phyloP scores from a whole-genome alignment of 2,888 invertebrate genomes.

The Entomobrya proxima region DNA sequence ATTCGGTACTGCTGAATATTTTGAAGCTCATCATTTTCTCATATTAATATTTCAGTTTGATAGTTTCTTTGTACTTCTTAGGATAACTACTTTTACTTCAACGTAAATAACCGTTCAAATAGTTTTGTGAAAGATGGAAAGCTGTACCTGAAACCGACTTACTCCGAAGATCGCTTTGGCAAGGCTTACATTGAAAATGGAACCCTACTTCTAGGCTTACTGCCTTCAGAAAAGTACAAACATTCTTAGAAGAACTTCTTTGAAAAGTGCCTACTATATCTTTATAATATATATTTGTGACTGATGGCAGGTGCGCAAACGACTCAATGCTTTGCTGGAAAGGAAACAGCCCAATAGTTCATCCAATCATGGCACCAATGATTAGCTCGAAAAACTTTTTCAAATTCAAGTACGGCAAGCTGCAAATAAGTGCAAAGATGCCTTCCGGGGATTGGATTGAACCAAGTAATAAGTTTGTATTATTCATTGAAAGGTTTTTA shows the following conservation, averaged over 20 bases:
- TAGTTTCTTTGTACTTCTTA: not conserved
- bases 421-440: slow-evolving; percentile 67
- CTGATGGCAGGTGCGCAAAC: slow-evolving; percentile 55
- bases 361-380: slow-evolving; percentile 65
- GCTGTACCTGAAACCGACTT: slow-evolving; percentile 60
- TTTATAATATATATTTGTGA: not conserved
- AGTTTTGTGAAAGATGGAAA: slow-evolving; percentile 57
- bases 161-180: slow-evolving; percentile 61
- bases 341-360: slow-evolving; percentile 30
- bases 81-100: slow-evolving; percentile 55
- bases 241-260: not conserved
- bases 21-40: not conserved
- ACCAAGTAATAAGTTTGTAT: slow-evolving; percentile 48
- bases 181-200: slow-evolving; percentile 65
- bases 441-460: slow-evolving; percentile 69
- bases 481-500: not conserved
- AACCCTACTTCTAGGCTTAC: slow-evolving; percentile 53
- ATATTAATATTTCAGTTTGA: not conserved
- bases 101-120: slow-evolving; percentile 50
- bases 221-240: slow-evolving; percentile 40
- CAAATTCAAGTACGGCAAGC: slow-evolving; percentile 61
- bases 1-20: not conserved
- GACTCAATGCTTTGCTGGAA: slow-evolving; percentile 56
- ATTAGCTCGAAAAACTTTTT: slow-evolving; percentile 50
- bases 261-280: not conserved